Evolutionary conservation across 2,113 vertebrate genomes (phyloP), one percentile per base, ranked within the genome.

Genomic region (Rhegmatorhina hoffmannsi): DNA sequence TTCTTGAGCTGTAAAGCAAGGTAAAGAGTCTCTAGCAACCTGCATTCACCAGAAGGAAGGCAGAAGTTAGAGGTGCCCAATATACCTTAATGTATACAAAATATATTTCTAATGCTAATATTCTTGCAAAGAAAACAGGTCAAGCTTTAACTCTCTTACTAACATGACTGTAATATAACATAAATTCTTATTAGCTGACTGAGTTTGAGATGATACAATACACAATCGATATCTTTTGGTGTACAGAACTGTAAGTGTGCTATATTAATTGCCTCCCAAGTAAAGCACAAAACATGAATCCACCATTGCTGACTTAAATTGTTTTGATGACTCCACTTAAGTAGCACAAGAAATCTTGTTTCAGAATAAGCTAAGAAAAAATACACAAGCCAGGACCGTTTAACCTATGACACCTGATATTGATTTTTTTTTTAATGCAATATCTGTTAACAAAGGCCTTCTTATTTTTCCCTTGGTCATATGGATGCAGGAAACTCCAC

Each of bases 401-500:
- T 86, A 86, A 53, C 73, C 36, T 68, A 20, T 24, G 40, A 76
- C 29, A 87, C 3, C 5, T 2, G 0, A 56, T 15, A 59, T 3
- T 16, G 47, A 10, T 58, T 91, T 84, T 87, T 91, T 84, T 87
- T 66, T 43, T 1, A 67, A 67, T 0, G 0, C 34, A 38, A 1
- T 34, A 74, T 75, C 34, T 60, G 76, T 80, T 73, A 80, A 40
- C 0, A 0, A 13, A 33, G 34, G 25, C 31, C 46, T 83, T 73
- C 29, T 43, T 90, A 20, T 47, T 66, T 76, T 87, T 47, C 43
- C 36, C 7, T 44, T 43, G 24, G 26, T 80, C 4, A 3, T 33
- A 59, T 0, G 0, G 15, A 26, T 58, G 29, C 20, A 84, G 66
- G 13, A n/a, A 72, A 68, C 15, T 58, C 2, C 1, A 46, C 28